Percentiles rank a stretch among this genome's conserved stretches.
These are phyloP conservation scores for Buathra laborator DNA, from an alignment of 2,888 invertebrate species.

Conservation along the genomic window DNA sequence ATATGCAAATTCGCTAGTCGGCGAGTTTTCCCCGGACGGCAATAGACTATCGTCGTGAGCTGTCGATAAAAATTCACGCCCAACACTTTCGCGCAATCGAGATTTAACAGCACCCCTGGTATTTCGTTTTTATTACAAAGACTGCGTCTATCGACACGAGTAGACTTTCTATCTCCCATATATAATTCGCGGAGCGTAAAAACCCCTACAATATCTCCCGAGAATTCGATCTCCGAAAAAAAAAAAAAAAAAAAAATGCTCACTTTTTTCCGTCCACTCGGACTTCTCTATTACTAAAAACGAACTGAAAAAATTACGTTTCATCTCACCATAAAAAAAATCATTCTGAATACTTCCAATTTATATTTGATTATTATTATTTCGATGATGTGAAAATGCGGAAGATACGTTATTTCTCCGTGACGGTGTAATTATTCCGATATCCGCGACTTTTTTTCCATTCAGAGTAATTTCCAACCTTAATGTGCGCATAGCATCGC, in stretches of 20 bases:
- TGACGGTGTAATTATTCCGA: too few species aligned
- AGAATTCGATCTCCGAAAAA: too few species aligned
- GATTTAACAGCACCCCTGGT: not conserved
- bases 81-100: conserved; percentile 12
- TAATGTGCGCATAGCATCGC: not conserved
- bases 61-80: conserved; percentile 10
- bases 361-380: too few species aligned
- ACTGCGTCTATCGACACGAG: not conserved
- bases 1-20: conserved; percentile 18
- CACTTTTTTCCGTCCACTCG: too few species aligned
- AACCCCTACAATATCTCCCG: not conserved
- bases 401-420: too few species aligned
- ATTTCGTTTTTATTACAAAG: conserved; percentile 1
- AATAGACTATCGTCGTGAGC: conserved; percentile 9
- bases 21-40: conserved; percentile 1
- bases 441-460: not conserved
- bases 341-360: too few species aligned
- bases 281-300: too few species aligned
- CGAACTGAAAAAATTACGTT: too few species aligned
- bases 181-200: not conserved
- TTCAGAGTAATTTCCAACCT: too few species aligned
- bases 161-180: not conserved
- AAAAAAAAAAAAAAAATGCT: too few species aligned
- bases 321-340: too few species aligned
- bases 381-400: too few species aligned